Conservation (phyloP, 2,113 vertebrate genomes). For the Peucedramus taeniatus region DNA sequence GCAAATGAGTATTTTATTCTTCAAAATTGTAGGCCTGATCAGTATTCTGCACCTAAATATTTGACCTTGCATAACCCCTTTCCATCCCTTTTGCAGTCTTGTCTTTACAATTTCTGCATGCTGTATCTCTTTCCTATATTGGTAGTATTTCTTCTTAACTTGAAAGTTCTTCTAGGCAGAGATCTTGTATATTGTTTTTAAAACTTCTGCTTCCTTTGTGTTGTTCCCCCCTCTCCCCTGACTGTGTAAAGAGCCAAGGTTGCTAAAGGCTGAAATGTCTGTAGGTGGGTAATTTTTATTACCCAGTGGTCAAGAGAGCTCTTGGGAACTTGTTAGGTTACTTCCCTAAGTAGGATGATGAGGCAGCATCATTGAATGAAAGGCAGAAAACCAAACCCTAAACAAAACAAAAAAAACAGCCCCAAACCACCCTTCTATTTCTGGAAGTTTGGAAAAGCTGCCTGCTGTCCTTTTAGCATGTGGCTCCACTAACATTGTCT, state of each 20-base stretch:
- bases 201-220: not conserved
- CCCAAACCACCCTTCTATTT: not conserved
- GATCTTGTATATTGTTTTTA: not conserved
- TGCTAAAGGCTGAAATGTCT: conserved; percentile 13
- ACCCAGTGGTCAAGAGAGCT: not conserved
- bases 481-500: not conserved
- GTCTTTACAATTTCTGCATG: not conserved
- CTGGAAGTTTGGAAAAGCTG: not conserved
- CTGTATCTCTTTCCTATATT: not conserved
- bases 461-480: not conserved
- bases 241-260: not conserved
- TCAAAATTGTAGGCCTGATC: not conserved
- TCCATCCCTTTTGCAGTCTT: not conserved
- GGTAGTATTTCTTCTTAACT: not conserved
- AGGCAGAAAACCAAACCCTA: not conserved
- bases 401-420: not conserved
- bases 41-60: not conserved
- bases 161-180: not conserved
- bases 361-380: not conserved
- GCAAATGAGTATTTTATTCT: not conserved
- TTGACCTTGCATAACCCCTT: not conserved
- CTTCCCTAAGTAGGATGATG: conserved; percentile 9
- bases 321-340: conserved; percentile 3
- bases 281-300: not conserved
- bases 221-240: not conserved